Conservation (phyloP, 2,113 vertebrate species). For the Prietella phreatophila region DNA sequence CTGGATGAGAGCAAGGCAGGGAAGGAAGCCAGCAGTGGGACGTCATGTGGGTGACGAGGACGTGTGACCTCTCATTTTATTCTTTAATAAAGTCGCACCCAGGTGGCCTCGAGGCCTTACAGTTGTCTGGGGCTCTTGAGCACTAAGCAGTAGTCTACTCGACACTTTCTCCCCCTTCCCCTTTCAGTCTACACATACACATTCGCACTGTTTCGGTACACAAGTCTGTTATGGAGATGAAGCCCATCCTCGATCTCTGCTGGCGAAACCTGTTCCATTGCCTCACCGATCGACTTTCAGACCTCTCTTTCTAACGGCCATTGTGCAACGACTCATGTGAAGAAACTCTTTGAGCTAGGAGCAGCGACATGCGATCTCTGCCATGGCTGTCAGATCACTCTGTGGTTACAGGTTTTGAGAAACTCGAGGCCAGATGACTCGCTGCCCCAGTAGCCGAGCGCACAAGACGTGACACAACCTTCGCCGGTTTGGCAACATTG, state of each 20-base stretch:
- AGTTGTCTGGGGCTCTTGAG: constrained; percentile 69
- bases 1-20: constrained; percentile 38
- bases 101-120: constrained; percentile 77
- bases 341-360: constrained; percentile 37
- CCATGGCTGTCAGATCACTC: constrained; percentile 19
- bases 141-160: constrained; percentile 66
- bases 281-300: constrained; percentile 54
- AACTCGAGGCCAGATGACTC: constrained; percentile 27
- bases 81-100: constrained; percentile 82
- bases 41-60: constrained; percentile 71
- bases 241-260: constrained; percentile 54
- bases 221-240: constrained; percentile 58
- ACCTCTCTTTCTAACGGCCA: constrained; percentile 49
- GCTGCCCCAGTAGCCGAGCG: background rate
- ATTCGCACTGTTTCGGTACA: constrained; percentile 51
- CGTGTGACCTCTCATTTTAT: constrained; percentile 79
- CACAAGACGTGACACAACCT: constrained; percentile 40
- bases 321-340: constrained; percentile 64
- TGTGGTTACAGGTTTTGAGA: constrained; percentile 43
- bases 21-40: constrained; percentile 68
- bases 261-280: constrained; percentile 65
- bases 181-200: constrained; percentile 13
- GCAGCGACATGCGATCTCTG: constrained; percentile 11
- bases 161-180: constrained; percentile 54
- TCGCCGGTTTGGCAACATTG: constrained; percentile 35